Evolutionary conservation across 2,888 invertebrate species (phyloP).

Genomic region (Harpagoxenus sublaevis): DNA sequence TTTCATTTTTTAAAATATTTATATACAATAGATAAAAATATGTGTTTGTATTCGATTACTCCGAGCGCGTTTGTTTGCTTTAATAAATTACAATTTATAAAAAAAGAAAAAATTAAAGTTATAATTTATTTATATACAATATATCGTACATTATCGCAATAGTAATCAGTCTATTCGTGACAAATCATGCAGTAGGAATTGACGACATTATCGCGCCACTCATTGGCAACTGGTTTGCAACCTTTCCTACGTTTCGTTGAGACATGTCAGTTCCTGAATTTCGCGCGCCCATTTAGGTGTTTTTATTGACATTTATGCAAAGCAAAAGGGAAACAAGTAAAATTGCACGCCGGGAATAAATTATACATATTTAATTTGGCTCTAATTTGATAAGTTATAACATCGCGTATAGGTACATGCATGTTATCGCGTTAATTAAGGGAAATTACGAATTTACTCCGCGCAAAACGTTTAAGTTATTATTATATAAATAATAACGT

Average conservation of each 20-base stretch:
- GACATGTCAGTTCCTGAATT: neutral
- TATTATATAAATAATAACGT: neutral
- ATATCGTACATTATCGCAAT: neutral
- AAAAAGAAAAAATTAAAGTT: neutral
- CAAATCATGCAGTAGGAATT: neutral
- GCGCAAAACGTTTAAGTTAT: constrained; percentile 58
- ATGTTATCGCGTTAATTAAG: constrained; percentile 43
- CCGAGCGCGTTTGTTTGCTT: neutral
- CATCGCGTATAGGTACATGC: neutral
- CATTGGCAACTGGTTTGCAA: constrained; percentile 30
- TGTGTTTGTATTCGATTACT: neutral
- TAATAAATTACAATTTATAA: neutral
- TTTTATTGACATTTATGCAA: constrained; percentile 14
- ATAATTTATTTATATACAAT: constrained; percentile 5
- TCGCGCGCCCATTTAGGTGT: neutral
- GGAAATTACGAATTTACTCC: constrained; percentile 42
- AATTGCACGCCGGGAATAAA: constrained; percentile 54
- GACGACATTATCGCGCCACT: neutral
- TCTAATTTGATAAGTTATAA: constrained; percentile 65
- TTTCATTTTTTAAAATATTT: neutral
- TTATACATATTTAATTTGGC: constrained; percentile 55
- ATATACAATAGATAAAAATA: neutral
- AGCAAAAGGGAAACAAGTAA: constrained; percentile 14
- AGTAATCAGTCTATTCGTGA: neutral
- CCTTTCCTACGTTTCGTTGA: neutral